phyloP scores from a whole-genome alignment of 2,113 vertebrate species.

The Coptodon rendalli region DNA sequence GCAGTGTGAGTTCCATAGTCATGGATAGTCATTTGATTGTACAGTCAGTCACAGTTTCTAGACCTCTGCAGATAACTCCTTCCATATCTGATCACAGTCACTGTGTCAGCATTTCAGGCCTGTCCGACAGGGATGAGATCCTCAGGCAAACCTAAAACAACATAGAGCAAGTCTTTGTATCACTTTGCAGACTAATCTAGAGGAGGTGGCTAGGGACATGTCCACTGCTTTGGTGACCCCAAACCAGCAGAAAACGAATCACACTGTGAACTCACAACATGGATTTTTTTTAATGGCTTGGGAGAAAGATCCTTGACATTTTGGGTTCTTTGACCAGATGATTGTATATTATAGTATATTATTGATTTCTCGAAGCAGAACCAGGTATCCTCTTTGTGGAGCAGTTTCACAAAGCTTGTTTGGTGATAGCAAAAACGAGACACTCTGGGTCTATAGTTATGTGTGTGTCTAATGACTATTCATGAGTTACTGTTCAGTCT shows the following conservation, averaged over 20 bases:
- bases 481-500: constrained; percentile 5
- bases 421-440: constrained; percentile 18
- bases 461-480: constrained; percentile 14
- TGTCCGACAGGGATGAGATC: background rate
- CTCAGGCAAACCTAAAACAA: background rate
- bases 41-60: background rate
- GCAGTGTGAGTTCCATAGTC: background rate
- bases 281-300: background rate
- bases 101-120: background rate
- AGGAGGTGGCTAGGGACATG: background rate
- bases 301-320: background rate
- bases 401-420: background rate
- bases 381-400: background rate
- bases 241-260: background rate
- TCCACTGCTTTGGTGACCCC: background rate
- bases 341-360: too few species aligned
- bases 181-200: background rate
- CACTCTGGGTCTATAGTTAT: background rate
- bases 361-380: background rate
- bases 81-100: background rate
- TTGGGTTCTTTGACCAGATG: background rate
- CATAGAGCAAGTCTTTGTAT: background rate
- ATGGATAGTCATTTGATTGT: background rate
- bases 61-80: background rate
- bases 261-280: background rate